Conservation (phyloP, 2,113 vertebrate genomes). For the Silurus meridionalis region DNA sequence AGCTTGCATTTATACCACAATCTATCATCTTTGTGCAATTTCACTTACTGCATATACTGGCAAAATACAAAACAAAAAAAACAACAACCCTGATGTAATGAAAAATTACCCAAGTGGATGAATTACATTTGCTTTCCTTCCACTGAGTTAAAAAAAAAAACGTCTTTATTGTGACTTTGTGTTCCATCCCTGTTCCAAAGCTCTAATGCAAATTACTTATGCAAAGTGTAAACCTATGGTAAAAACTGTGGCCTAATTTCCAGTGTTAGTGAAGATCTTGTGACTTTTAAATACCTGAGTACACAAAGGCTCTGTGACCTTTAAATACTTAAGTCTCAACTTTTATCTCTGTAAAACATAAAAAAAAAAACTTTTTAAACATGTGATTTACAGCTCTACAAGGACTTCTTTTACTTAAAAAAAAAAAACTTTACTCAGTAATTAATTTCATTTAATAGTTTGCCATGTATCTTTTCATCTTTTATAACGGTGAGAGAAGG, state of each 20-base stretch:
- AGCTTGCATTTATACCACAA: background rate
- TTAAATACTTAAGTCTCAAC: constrained; percentile 7
- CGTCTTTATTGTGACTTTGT: background rate
- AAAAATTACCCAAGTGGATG: background rate
- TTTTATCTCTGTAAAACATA: background rate
- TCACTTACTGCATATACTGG: background rate
- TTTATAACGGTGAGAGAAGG: too few relatives aligned
- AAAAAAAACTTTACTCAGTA: background rate
- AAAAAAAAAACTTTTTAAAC: background rate
- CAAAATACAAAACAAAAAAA: background rate
- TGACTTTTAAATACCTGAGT: background rate
- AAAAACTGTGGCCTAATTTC: background rate
- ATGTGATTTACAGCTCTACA: background rate
- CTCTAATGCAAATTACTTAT: background rate
- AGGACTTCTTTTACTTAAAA: background rate
- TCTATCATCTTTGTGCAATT: too few relatives aligned
- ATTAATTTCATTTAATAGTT: background rate
- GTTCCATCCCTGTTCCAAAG: background rate
- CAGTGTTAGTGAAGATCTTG: background rate
- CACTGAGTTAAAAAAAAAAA: background rate
- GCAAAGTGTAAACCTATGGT: background rate
- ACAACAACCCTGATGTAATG: background rate
- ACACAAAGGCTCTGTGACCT: background rate
- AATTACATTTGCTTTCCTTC: background rate
- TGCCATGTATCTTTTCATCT: background rate